Base-by-base conservation (phyloP, 2,888 invertebrate genomes). In the Drosophila meridiana region DNA sequence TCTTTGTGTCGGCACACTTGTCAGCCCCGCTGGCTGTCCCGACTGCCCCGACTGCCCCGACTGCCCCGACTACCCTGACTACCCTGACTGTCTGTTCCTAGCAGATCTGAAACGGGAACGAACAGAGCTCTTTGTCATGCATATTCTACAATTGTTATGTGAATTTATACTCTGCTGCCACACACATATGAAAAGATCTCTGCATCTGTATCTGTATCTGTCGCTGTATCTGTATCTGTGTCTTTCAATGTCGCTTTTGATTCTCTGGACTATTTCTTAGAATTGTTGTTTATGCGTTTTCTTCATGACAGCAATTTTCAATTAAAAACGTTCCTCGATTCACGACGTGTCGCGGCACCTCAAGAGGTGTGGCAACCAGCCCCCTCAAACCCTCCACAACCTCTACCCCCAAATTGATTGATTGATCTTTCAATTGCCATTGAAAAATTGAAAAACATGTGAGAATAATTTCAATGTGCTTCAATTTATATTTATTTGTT, bases 71-170 rank as follows among this genome's bases (percentile, higher is more conserved):
- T 20, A 20, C 20, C 20, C 20, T 36, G 11, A 26, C 14, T 40
- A 3, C 47, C 47, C 65, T 48, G 68, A 60, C 70, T 65, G 47
- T 13, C 30, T 14, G 34, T 36, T 13, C 34, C 11, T 20, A 64
- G 34, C 57, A 50, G 42, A 38, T 64, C 70, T 64, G 80, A 80
- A 85, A 71, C 74, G 82, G 86, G 83, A 83, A 88, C 80, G 76
- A 38, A 61, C 79, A 73, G 74, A 65, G 20, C 20, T 81, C 87
- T 84, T 85, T 85, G 89, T 89, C 82, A 85, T 85, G 87, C 89
- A 85, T 84, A 85, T 89, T 87, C 85, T 89, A 87, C 87, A 84
- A 89, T 89, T 77, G 80, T 87, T 89, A 82, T 89, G 80, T 75
- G 89, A 85, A 84, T 89, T 77, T 82, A 74, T 78, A 73, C 75